Evolutionary conservation across 2,797 vertebrate species (phyloP).

Genomic region (Aselliscus stoliczkanus): DNA sequence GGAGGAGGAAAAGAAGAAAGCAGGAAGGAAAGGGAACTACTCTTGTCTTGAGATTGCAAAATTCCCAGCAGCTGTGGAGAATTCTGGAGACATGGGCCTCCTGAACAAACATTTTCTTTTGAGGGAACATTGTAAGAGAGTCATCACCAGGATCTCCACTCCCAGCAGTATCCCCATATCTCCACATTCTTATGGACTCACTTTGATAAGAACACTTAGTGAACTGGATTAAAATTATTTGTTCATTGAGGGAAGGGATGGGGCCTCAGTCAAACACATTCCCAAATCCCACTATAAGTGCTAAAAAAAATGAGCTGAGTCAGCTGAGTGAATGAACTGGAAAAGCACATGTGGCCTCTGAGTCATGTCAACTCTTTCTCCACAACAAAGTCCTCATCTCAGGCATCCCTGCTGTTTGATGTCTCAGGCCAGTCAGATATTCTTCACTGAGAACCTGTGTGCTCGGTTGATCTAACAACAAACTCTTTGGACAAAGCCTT

Average conservation of each 20-base stretch:
- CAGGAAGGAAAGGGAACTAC: neutral
- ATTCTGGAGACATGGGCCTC: no score
- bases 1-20: neutral
- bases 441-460: neutral
- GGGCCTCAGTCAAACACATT: neutral
- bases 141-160: neutral
- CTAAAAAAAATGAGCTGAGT: neutral
- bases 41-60: neutral
- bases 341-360: neutral
- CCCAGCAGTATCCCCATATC: neutral
- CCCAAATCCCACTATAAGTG: neutral
- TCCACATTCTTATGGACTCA: neutral
- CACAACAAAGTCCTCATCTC: neutral
- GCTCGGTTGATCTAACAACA: neutral
- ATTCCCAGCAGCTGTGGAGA: neutral
- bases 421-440: neutral
- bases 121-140: neutral
- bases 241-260: neutral
- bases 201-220: neutral
- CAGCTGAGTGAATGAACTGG: neutral
- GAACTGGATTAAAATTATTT: neutral
- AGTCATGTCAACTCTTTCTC: neutral
- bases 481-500: neutral
- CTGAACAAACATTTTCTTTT: neutral
- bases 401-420: neutral